Percentiles rank a stretch among this genome's conserved stretches.
phyloP scores from a whole-genome alignment of 2,888 invertebrate genomes.

The Horisme vitalbata region DNA sequence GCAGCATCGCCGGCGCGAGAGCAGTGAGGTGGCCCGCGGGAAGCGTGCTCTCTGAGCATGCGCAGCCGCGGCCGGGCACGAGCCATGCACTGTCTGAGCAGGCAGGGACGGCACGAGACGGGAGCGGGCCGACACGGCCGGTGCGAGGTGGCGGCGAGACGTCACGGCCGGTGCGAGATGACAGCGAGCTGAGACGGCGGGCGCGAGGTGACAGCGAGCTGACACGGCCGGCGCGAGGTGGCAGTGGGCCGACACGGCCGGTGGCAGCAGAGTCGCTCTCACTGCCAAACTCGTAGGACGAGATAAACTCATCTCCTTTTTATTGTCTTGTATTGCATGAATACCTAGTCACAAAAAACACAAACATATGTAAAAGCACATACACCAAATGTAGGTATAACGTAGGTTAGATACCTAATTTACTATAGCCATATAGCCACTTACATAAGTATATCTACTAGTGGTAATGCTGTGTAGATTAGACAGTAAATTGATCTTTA shows the following conservation, averaged over 20 bases:
- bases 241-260: neutral
- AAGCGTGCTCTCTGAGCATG: conserved; percentile 17
- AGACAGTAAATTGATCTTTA: too few species aligned
- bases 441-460: too few species aligned
- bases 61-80: conserved; percentile 16
- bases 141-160: too few species aligned
- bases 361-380: neutral
- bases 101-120: neutral
- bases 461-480: too few species aligned
- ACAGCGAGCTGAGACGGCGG: too few species aligned
- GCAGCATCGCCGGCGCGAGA: conserved; percentile 43
- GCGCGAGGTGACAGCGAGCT: too few species aligned
- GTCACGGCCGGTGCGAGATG: too few species aligned
- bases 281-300: conserved; percentile 19
- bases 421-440: too few species aligned
- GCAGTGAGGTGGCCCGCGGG: conserved; percentile 19
- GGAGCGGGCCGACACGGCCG: neutral
- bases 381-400: too few species aligned
- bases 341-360: conserved; percentile 2
- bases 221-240: too few species aligned
- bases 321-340: neutral
- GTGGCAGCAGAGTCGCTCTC: conserved; percentile 18
- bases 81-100: neutral
- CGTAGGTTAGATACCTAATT: too few species aligned
- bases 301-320: conserved; percentile 22